Evolutionary conservation across 2,888 invertebrate species (phyloP).

Genomic region (Agriotes lineatus): DNA sequence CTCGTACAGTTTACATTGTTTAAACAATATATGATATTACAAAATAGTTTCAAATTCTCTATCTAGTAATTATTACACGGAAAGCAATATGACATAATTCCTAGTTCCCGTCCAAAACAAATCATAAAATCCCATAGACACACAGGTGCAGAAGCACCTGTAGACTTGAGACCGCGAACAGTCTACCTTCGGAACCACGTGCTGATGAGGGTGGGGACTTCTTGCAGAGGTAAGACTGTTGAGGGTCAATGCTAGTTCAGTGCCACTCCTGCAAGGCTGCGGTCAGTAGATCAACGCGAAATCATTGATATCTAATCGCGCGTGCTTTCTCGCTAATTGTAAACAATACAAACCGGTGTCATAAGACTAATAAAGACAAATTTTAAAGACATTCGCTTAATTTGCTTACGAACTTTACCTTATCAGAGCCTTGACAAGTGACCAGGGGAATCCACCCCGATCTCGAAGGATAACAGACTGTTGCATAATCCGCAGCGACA

Average conservation of each 20-base stretch:
- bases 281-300: conserved; percentile 62
- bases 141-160: conserved; percentile 41
- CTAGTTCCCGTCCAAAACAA: background rate
- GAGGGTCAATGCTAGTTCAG: conserved; percentile 68
- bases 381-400: no score
- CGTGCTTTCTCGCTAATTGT: conserved; percentile 49
- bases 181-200: conserved; percentile 61
- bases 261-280: conserved; percentile 67
- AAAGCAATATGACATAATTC: no score
- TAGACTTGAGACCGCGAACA: conserved; percentile 47
- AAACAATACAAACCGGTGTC: conserved; percentile 34
- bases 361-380: conserved; percentile 16
- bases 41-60: no score
- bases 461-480: background rate
- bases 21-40: no score
- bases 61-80: no score
- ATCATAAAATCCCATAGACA: background rate
- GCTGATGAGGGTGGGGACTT: conserved; percentile 62
- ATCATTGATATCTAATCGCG: conserved; percentile 41
- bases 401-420: no score
- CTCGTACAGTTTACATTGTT: no score
- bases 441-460: background rate
- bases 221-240: conserved; percentile 60
- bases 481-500: no score
- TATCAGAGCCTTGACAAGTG: no score